Evolutionary conservation across 2,797 vertebrate genomes (phyloP).

Genomic region (Oceanodroma leucorhoa): DNA sequence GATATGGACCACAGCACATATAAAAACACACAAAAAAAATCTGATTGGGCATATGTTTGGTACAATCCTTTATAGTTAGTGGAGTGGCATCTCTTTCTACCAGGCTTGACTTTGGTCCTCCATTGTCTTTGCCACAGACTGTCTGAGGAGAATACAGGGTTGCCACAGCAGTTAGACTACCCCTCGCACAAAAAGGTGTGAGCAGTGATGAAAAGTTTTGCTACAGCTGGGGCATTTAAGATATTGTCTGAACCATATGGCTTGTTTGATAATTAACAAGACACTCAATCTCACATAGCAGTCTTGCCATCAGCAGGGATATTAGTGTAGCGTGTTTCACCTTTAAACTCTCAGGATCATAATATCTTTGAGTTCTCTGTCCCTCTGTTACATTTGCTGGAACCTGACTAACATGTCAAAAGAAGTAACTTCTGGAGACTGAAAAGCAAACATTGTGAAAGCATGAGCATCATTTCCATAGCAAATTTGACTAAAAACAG

Average conservation of each 20-base stretch:
- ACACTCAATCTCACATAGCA: neutral
- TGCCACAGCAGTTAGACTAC: neutral
- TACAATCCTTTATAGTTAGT: neutral
- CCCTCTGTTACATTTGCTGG: neutral
- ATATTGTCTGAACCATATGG: neutral
- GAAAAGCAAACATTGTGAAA: neutral
- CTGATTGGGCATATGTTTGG: neutral
- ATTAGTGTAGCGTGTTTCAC: neutral
- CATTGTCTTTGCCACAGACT: neutral
- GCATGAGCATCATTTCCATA: neutral
- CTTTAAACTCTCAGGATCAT: neutral
- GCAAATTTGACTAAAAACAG: neutral
- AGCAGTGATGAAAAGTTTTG: neutral
- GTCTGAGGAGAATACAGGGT: neutral
- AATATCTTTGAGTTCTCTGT: neutral
- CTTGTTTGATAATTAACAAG: neutral
- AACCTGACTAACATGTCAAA: conserved; percentile 9
- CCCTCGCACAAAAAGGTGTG: neutral
- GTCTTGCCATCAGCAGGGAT: neutral
- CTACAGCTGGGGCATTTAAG: neutral
- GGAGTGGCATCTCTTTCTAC: neutral
- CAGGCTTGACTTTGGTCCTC: neutral
- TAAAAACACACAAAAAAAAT: neutral
- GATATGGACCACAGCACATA: neutral
- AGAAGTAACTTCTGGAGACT: neutral